Percentiles rank a stretch among this genome's conserved stretches.
Conservation (phyloP, 2,113 vertebrate genomes). For the Macaca nemestrina region DNA sequence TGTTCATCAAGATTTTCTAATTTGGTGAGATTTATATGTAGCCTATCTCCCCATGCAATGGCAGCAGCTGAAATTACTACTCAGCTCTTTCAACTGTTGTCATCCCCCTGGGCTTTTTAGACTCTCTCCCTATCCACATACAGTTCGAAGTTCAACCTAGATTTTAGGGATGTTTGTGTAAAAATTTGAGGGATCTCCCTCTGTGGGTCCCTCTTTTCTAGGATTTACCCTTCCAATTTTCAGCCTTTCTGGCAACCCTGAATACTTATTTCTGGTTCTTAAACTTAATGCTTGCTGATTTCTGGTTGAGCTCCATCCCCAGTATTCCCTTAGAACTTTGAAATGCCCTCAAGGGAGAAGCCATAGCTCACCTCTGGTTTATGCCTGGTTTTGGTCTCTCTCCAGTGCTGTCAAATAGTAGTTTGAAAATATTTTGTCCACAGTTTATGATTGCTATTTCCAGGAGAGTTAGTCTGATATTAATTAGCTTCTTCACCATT, state of each 20-base stretch:
- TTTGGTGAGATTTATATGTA: neutral
- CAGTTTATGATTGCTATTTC: neutral
- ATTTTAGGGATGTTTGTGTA: neutral
- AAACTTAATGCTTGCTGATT: neutral
- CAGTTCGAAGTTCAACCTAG: neutral
- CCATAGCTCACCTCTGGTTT: too few relatives aligned
- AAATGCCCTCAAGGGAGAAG: neutral
- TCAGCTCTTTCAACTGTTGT: neutral
- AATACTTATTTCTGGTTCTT: neutral
- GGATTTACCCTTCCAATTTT: neutral
- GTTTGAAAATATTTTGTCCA: neutral
- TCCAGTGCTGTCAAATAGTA: neutral
- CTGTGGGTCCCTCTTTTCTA: neutral
- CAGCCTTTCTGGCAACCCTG: neutral
- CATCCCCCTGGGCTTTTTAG: neutral
- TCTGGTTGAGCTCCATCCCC: neutral
- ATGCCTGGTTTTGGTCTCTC: neutral
- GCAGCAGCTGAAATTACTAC: neutral
- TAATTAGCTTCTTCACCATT: neutral
- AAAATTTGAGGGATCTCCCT: neutral
- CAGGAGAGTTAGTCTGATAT: neutral
- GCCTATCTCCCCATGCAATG: neutral
- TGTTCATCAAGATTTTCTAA: neutral
- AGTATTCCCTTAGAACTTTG: neutral
- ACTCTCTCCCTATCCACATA: neutral